Evolutionary conservation across 2,888 invertebrate genomes (phyloP), one percentile per base, ranked within the genome.

Genomic region (Cosmia trapezina): DNA sequence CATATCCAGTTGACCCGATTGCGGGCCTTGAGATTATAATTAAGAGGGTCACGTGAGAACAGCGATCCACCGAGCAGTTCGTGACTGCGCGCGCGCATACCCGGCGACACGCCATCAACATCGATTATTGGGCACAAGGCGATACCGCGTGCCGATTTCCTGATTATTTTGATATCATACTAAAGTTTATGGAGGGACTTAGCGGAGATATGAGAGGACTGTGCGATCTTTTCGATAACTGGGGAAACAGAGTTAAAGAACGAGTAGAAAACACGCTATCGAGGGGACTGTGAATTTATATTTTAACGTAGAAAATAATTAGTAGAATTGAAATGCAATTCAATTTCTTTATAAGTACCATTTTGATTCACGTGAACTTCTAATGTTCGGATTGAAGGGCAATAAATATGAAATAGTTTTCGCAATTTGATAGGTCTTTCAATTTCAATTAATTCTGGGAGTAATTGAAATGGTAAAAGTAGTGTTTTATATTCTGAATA

Each of bases 31-130:
- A 90, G 91, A 91, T 93, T 91, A 92, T 92, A 94, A 94, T 93
- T 93, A 94, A 93, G 91, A 92, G 89, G 92, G 92, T 93, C 92
- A 93, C 91, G 93, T 93, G 93, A 93, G 93, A 93, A 92, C 88
- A 86, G 89, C 87, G 88, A 84, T 83, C 83, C 85, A 79, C 83
- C 80, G 80, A 89, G 87, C 87, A 86, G 89, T 93, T 94, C 95
- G 95, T 95, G 95, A 95, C 93, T 90, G 90, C 87, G 90, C 92
- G 87, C 89, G 91, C 89, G 74, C 78, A 70, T 59, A 53, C 83
- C 83, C 87, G 88, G 91, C 91, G 93, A 94, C 95, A 95, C 94
- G 96, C 94, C 91, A 95, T 92, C 93, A 92, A 71, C 79, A 73
- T 86, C 83, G 83, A 86, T 89, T 89, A 91, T 94, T 93, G 92